Evolutionary conservation across 53 echinoderm and acorn worm species (phyloP).

Genomic region (Glandiceps talaboti): DNA sequence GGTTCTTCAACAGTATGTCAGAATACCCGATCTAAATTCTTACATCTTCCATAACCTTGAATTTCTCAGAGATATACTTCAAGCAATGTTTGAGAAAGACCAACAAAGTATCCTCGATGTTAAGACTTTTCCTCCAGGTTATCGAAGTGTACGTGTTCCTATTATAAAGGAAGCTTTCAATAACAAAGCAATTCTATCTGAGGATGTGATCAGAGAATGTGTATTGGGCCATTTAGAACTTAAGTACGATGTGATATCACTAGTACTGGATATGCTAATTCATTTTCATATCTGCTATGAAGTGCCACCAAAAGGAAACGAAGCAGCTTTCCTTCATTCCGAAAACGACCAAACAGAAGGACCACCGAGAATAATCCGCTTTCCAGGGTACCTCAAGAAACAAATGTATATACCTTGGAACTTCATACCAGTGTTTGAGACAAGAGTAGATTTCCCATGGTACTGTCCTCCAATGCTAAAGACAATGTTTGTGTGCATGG

Average conservation of each 20-base stretch:
- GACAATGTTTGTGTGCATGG: not conserved
- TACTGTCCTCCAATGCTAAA: not conserved
- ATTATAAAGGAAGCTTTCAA: too few relatives aligned
- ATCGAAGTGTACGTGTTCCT: not conserved
- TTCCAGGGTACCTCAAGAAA: not conserved
- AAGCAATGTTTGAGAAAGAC: not conserved
- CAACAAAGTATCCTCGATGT: not conserved
- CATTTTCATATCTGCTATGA: not conserved
- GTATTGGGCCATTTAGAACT: not conserved
- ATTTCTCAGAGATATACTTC: not conserved
- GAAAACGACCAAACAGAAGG: not conserved
- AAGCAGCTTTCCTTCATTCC: not conserved
- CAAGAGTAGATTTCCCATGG: not conserved
- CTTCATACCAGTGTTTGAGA: not conserved
- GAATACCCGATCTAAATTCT: not conserved
- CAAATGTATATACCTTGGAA: not conserved
- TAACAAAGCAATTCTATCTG: not conserved
- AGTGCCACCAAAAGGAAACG: not conserved
- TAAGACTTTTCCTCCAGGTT: not conserved
- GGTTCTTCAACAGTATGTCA: not conserved
- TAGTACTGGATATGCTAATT: not conserved
- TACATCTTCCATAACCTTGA: not conserved
- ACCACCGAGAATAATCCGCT: not conserved
- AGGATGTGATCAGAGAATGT: not conserved
- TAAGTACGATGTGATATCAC: not conserved